A percentile compares a stretch with the other conserved stretches of the same genome.
Evolutionary conservation across 2,797 vertebrate species (phyloP).

Genomic region (Clarias fuscus): DNA sequence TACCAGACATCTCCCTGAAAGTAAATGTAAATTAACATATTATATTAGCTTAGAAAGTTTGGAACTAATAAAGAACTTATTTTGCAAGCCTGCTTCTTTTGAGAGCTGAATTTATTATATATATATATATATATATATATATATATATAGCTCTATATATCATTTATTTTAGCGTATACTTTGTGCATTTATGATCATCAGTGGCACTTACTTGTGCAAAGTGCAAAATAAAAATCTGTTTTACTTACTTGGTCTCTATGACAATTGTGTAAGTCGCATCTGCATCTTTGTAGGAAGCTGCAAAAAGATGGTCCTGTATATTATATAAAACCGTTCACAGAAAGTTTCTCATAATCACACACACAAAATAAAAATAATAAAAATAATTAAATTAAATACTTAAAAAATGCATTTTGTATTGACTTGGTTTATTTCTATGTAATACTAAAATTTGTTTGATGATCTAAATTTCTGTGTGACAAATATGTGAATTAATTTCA

Average conservation of each 20-base stretch:
- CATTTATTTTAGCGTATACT: neutral
- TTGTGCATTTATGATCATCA: neutral
- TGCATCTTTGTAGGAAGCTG: neutral
- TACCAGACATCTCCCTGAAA: neutral
- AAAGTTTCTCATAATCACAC: neutral
- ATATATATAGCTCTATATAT: neutral
- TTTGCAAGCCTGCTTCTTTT: neutral
- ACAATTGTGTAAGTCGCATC: neutral
- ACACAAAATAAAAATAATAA: neutral
- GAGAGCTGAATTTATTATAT: neutral
- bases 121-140: too few species aligned
- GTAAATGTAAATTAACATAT: neutral
- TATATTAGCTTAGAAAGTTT: neutral
- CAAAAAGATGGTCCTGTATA: neutral
- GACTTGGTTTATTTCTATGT: too few species aligned
- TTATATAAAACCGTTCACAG: neutral
- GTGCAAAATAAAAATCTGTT: neutral
- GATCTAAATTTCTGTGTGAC: too few species aligned
- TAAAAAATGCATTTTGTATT: too few species aligned
- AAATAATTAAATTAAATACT: too few species aligned
- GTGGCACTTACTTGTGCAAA: neutral
- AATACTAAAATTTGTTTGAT: too few species aligned
- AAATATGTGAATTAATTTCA: too few species aligned
- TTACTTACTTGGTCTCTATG: constrained; percentile 1
- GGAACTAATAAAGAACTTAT: neutral